These are phyloP conservation scores for Reticulitermes speratus DNA, from an alignment of 1,140 invertebrate genomes.

Conservation along the genomic window DNA sequence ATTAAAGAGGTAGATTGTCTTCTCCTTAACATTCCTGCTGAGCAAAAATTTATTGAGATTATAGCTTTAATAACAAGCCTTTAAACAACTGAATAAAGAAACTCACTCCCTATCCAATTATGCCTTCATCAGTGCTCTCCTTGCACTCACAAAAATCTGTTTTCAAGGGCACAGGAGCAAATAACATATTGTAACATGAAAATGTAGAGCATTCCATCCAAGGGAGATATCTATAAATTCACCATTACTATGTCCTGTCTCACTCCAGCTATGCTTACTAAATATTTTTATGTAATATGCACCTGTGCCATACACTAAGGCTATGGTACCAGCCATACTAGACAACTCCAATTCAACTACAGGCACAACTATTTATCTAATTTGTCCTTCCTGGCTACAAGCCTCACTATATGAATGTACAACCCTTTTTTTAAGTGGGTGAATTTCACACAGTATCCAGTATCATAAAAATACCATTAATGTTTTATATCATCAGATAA, in stretches of 20 bases:
- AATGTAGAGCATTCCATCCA: too few relatives aligned
- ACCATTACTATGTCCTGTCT: too few relatives aligned
- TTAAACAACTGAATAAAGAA: neutral
- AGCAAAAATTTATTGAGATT: slow-evolving; percentile 24
- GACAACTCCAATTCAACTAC: neutral
- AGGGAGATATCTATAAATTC: too few relatives aligned
- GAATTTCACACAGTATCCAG: neutral
- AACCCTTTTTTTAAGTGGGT: neutral
- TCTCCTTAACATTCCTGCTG: slow-evolving; percentile 29
- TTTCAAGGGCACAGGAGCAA: too few relatives aligned
- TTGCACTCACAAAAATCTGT: too few relatives aligned
- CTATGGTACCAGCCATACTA: too few relatives aligned
- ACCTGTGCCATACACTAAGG: neutral
- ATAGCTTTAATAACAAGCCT: neutral
- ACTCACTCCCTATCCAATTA: too few relatives aligned
- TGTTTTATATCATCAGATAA: neutral
- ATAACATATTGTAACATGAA: too few relatives aligned
- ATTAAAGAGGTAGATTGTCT: slow-evolving; percentile 34
- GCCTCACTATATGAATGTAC: neutral
- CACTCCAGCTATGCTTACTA: too few relatives aligned
- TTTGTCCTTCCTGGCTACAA: neutral
- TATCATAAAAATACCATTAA: neutral
- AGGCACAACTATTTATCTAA: neutral
- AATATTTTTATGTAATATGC: too few relatives aligned
- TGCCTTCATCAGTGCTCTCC: too few relatives aligned